Evolutionary conservation across 2,888 invertebrate species (phyloP).

Genomic region (Cryptus viduatorius): DNA sequence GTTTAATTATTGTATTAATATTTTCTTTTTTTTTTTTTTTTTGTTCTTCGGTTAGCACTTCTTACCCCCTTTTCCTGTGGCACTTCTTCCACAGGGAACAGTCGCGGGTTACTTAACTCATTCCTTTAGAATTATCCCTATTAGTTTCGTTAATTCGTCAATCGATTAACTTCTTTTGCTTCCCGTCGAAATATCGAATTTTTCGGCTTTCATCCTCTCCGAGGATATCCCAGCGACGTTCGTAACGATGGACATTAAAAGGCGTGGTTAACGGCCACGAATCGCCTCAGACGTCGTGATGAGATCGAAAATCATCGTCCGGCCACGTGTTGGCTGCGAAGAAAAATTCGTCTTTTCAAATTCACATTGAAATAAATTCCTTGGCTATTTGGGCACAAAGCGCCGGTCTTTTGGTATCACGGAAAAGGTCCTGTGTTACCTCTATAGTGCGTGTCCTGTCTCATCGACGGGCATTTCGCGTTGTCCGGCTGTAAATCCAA

Average conservation of each 20-base stretch:
- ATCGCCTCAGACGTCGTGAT: conserved; percentile 79
- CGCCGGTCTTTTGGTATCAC: conserved; percentile 47
- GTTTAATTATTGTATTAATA: conserved; percentile 61
- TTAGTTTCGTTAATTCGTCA: conserved; percentile 35
- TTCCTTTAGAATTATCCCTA: conserved; percentile 39
- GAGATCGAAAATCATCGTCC: conserved; percentile 80
- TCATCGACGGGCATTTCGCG: conserved; percentile 93
- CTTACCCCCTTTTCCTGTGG: background rate
- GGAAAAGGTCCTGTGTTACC: conserved; percentile 86
- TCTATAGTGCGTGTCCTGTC: conserved; percentile 95
- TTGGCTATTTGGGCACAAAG: conserved; percentile 70
- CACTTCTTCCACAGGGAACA: conserved; percentile 15
- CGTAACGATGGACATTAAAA: conserved; percentile 38
- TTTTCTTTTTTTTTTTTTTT: background rate
- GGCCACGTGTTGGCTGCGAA: conserved; percentile 84
- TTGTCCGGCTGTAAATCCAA: conserved; percentile 67
- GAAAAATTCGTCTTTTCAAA: conserved; percentile 81
- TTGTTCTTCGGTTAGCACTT: conserved; percentile 25
- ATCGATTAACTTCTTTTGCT: conserved; percentile 39
- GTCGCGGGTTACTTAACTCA: background rate
- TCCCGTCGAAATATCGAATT: conserved; percentile 23
- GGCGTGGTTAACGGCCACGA: conserved; percentile 47
- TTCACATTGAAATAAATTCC: conserved; percentile 75
- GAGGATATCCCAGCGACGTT: conserved; percentile 27
- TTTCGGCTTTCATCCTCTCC: conserved; percentile 19